A percentile compares a stretch with the other conserved stretches of the same genome.
Evolutionary conservation across 2,113 vertebrate genomes (phyloP).

Genomic region (Amphilophus citrinellus): DNA sequence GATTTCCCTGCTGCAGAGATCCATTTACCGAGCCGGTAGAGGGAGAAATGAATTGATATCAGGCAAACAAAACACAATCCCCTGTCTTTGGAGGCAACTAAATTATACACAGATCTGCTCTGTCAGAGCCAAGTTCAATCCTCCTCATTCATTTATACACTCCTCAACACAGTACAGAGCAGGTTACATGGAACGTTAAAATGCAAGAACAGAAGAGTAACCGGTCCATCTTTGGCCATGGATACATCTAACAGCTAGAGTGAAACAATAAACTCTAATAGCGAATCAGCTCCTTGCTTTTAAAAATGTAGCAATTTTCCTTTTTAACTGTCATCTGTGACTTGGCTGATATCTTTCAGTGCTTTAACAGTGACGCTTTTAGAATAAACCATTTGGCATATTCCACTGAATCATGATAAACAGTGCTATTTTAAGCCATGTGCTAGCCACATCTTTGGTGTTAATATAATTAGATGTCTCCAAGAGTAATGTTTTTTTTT

Average conservation of each 20-base stretch:
- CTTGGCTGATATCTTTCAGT: neutral
- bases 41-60: constrained; percentile 72
- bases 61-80: constrained; percentile 40
- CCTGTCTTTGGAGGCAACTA: constrained; percentile 33
- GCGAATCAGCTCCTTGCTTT: neutral
- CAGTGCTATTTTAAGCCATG: constrained; percentile 31
- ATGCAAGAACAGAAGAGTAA: neutral
- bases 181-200: neutral
- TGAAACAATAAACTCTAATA: neutral
- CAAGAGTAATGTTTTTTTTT: constrained; percentile 45
- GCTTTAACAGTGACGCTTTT: neutral
- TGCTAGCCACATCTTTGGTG: constrained; percentile 52
- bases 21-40: constrained; percentile 67
- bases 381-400: constrained; percentile 35
- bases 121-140: constrained; percentile 24
- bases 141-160: constrained; percentile 6
- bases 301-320: neutral
- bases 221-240: neutral
- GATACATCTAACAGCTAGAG: neutral
- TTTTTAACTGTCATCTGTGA: neutral
- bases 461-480: constrained; percentile 80
- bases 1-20: constrained; percentile 59
- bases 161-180: neutral
- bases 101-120: constrained; percentile 42
- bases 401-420: constrained; percentile 47